These are phyloP conservation scores for Elanoides forficatus DNA, from an alignment of 2,113 vertebrate species.

Conservation along the genomic window DNA sequence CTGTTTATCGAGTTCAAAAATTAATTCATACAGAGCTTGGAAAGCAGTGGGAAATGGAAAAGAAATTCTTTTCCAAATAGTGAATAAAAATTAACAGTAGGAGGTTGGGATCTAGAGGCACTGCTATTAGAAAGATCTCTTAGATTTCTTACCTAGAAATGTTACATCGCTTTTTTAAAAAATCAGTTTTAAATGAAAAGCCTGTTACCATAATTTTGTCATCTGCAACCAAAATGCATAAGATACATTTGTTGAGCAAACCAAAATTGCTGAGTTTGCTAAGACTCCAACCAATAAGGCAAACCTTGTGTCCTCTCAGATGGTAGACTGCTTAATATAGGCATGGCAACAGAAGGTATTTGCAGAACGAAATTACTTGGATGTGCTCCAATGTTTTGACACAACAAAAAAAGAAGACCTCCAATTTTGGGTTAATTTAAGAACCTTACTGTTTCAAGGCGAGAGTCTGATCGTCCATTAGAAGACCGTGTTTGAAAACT, in stretches of 20 bases:
- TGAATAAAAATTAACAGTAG: background rate
- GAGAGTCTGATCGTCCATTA: background rate
- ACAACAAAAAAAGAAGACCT: fast-evolving
- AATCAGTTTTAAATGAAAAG: background rate
- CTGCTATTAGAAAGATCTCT: no score
- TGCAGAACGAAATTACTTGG: fast-evolving
- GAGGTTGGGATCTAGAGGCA: background rate
- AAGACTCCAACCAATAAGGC: background rate
- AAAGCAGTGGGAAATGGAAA: background rate
- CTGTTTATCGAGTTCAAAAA: background rate
- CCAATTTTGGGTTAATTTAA: background rate
- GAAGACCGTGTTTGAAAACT: background rate
- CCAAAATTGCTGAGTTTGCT: background rate
- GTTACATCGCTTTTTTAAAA: background rate
- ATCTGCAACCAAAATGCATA: background rate
- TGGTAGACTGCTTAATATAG: no score
- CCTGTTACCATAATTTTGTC: background rate
- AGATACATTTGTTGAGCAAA: background rate
- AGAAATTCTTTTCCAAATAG: background rate
- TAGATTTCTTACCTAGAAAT: background rate
- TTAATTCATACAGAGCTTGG: background rate
- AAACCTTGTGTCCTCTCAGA: background rate
- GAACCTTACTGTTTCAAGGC: fast-evolving
- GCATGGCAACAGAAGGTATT: fast-evolving
- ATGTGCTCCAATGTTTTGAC: fast-evolving